Conservation (phyloP, 1,140 invertebrate genomes). For the Orius laevigatus region DNA sequence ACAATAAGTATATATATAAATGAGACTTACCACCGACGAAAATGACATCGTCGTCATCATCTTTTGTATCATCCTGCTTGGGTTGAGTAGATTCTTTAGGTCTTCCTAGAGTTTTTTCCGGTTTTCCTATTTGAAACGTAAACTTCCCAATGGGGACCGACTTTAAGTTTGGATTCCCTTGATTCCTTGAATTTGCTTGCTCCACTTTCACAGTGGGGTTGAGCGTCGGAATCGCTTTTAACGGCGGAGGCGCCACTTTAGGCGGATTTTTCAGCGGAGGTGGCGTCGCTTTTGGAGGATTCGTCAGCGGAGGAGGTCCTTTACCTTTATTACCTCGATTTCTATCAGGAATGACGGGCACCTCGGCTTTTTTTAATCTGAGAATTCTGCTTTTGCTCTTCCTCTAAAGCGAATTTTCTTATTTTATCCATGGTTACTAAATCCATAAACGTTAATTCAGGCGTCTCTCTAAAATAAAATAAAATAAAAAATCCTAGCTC, state of each 20-base stretch:
- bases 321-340: slow-evolving; percentile 6
- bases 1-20: neutral
- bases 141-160: no score
- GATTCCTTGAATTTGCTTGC: no score
- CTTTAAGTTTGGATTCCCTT: no score
- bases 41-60: slow-evolving; percentile 6
- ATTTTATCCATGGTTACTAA: slow-evolving; percentile 12
- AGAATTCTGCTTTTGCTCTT: no score
- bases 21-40: slow-evolving; percentile 1
- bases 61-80: neutral
- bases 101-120: neutral
- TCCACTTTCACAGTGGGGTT: no score
- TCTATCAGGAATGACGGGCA: no score
- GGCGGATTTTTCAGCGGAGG: no score
- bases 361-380: no score
- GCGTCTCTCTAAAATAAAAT: slow-evolving; percentile 13
- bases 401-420: slow-evolving; percentile 3
- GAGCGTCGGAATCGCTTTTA: no score
- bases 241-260: no score
- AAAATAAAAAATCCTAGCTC: neutral
- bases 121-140: slow-evolving; percentile 4
- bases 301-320: neutral
- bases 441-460: slow-evolving; percentile 9
- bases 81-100: neutral
- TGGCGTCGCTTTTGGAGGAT: neutral